Evolutionary conservation across 2,113 vertebrate genomes (phyloP), one percentile per base, ranked within the genome.

Genomic region (Aphyosemion australe): DNA sequence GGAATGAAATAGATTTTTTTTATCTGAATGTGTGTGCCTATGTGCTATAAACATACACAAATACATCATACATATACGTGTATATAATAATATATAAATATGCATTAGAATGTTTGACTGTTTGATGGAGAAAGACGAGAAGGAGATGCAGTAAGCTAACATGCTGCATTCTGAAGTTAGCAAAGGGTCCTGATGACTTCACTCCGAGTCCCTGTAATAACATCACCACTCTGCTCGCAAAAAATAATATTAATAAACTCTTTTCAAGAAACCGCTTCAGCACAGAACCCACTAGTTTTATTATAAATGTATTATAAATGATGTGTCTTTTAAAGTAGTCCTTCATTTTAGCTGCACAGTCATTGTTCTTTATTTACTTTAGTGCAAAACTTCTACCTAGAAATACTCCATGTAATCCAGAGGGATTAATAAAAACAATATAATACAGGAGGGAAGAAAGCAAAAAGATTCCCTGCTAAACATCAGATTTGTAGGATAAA

Each of bases 21-120:
- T 79, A 71, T 67, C 62, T 81, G 84, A 83, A 76, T 83, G 82
- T 82, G 78, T 80, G 71, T 72, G 79, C 53, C 53, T 80, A 54
- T 61, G 74, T 77, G 72, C 57, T 75, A 58, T 76, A 46, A 58
- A 63, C 47, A 51, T 41, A 72, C n/a, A 46, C 37, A 61, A 11
- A 69, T 61, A 56, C 32, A 70, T 45, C 26, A 26, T 26, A 26
- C 26, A 26, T 26, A 26, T 26, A 26, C 5, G 26, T 26, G 26
- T 26, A 26, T 26, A 26, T 64, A 32, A 67, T 59, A 43, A 74
- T 54, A 64, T 15, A 58, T 60, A 67, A 65, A 71, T 78, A 74
- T 79, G 61, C 59, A 82, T 77, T 51, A 37, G 78, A 76, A 21
- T 76, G 80, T 72, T 20, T 65, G 74, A 57, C 60, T 19, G 66